Percentiles rank a stretch among this genome's conserved stretches.
phyloP scores from a whole-genome alignment of 2,888 invertebrate genomes.

The Linyphia triangularis region DNA sequence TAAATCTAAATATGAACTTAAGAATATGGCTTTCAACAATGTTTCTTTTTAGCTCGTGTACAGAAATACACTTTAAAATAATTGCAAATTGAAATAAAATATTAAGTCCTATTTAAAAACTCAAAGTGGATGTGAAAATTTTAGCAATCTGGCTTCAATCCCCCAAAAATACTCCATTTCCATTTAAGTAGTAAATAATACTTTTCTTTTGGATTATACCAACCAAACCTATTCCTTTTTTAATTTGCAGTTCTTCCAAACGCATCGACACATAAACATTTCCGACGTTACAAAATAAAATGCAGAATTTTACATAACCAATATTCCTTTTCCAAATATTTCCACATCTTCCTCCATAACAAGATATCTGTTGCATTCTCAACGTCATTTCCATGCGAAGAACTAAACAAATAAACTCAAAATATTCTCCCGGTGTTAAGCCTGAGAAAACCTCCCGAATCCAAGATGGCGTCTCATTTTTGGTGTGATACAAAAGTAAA shows the following conservation, averaged over 20 bases:
- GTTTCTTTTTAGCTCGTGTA: no score
- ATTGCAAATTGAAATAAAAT: no score
- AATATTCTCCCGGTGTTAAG: background rate
- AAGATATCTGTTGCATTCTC: slow-evolving; percentile 55
- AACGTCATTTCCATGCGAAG: background rate
- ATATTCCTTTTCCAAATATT: slow-evolving; percentile 43
- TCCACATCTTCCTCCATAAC: slow-evolving; percentile 7
- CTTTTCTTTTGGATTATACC: no score
- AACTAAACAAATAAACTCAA: slow-evolving; percentile 14
- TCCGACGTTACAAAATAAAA: slow-evolving; percentile 7
- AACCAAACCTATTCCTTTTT: background rate
- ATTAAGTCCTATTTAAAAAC: no score
- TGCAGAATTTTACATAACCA: background rate
- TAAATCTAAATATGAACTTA: no score
- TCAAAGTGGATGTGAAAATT: no score
- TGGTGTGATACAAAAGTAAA: slow-evolving; percentile 42
- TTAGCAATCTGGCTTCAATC: no score
- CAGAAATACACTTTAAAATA: no score
- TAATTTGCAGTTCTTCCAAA: background rate
- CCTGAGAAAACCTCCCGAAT: background rate
- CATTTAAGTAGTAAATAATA: no score
- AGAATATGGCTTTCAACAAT: no score
- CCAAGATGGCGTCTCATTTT: slow-evolving; percentile 65
- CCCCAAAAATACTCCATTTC: no score
- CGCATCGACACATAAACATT: background rate